These are phyloP conservation scores for Aphaenogaster ashmeadi DNA, from an alignment of 1,140 invertebrate species.

Conservation along the genomic window DNA sequence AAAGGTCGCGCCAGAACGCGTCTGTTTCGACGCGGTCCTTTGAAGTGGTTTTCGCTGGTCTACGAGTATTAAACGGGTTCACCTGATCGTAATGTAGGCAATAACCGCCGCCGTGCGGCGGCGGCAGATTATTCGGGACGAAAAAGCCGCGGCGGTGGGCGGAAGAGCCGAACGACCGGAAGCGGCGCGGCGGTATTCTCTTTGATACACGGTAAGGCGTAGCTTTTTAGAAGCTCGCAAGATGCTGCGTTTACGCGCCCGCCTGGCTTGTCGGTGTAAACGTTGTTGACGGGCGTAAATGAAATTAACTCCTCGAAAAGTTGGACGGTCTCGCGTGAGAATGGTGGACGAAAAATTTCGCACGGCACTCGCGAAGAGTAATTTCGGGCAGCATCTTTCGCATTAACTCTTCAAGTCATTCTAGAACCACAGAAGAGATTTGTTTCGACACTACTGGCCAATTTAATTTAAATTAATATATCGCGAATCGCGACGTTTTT, in stretches of 20 bases:
- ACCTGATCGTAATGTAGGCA: slow-evolving; percentile 77
- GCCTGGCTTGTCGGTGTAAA: slow-evolving; percentile 15
- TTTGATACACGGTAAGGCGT: slow-evolving; percentile 62
- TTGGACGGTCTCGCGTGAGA: slow-evolving; percentile 29
- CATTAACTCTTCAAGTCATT: background rate
- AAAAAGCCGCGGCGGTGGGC: slow-evolving; percentile 73
- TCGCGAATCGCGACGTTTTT: too few species aligned
- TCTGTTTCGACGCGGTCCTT: slow-evolving; percentile 68
- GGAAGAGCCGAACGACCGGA: slow-evolving; percentile 79
- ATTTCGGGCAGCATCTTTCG: background rate
- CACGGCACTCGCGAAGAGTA: background rate
- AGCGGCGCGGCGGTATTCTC: slow-evolving; percentile 70
- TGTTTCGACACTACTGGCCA: too few species aligned
- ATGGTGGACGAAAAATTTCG: slow-evolving; percentile 3
- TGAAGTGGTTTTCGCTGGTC: slow-evolving; percentile 71
- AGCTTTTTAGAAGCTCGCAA: slow-evolving; percentile 73
- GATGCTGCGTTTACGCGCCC: slow-evolving; percentile 40
- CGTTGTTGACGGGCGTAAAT: slow-evolving; percentile 41
- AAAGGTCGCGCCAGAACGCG: slow-evolving; percentile 27
- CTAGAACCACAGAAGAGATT: background rate
- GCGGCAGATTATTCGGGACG: slow-evolving; percentile 71
- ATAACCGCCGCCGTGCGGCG: slow-evolving; percentile 62
- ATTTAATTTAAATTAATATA: too few species aligned
- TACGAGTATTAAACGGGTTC: slow-evolving; percentile 74
- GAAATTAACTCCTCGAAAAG: slow-evolving; percentile 55